These are phyloP conservation scores for Rhinogobio ventralis DNA, from an alignment of 2,797 vertebrate genomes.

Conservation along the genomic window DNA sequence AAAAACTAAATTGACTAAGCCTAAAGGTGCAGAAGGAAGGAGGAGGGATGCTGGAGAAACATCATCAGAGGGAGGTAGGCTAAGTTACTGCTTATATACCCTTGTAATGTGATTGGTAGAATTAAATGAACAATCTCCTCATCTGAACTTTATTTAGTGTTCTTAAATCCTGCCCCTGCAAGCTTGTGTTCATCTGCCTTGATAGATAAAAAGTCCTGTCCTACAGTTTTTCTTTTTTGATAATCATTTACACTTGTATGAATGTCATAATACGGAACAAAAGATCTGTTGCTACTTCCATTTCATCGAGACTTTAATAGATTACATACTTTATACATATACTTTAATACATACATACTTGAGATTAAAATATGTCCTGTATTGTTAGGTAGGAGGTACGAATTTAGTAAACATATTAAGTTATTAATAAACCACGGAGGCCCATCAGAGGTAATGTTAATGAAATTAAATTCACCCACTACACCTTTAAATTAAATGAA, in stretches of 20 bases:
- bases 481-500: background rate
- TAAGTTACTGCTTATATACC: background rate
- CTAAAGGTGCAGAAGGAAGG: background rate
- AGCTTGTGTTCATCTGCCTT: background rate
- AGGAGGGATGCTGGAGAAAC: background rate
- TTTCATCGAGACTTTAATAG: background rate
- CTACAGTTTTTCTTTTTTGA: background rate
- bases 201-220: background rate
- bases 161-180: background rate
- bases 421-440: too few relatives aligned
- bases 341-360: background rate
- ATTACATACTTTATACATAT: background rate
- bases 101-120: background rate
- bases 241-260: background rate
- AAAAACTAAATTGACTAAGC: background rate
- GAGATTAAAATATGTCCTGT: background rate
- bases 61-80: background rate
- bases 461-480: background rate
- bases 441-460: background rate
- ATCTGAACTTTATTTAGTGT: background rate
- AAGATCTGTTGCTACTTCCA: background rate
- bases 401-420: background rate
- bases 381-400: background rate
- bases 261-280: background rate
- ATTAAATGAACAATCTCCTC: background rate